Conservation (phyloP, 2,888 invertebrate genomes). For the Eubasilissa splendida region DNA sequence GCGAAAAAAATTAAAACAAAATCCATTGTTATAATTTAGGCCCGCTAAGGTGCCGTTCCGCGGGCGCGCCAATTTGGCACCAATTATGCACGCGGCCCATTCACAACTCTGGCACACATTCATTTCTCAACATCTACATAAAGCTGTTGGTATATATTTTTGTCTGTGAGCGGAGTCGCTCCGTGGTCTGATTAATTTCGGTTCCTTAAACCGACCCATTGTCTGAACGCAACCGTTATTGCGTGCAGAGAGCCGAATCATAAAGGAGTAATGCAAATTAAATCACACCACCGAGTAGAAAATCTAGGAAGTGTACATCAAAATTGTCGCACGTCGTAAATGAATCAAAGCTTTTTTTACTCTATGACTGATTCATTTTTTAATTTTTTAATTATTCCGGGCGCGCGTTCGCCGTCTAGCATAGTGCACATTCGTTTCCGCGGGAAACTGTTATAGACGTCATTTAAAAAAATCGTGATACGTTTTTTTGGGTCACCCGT, state of each 20-base stretch:
- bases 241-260: background rate
- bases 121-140: background rate
- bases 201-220: conserved; percentile 28
- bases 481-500: too few relatives aligned
- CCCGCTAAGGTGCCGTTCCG: conserved; percentile 9
- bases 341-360: too few relatives aligned
- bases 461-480: background rate
- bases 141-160: conserved; percentile 2
- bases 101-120: conserved; percentile 3
- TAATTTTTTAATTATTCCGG: background rate
- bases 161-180: conserved; percentile 13
- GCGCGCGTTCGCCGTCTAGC: background rate
- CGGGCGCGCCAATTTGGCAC: conserved; percentile 30
- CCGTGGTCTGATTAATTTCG: conserved; percentile 36
- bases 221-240: conserved; percentile 37
- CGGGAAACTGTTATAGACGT: background rate
- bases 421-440: too few relatives aligned
- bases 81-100: conserved; percentile 28
- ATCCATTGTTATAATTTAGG: background rate
- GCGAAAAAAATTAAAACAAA: too few relatives aligned
- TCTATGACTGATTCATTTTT: background rate
- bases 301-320: background rate
- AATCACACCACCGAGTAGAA: conserved; percentile 11
- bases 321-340: too few relatives aligned
- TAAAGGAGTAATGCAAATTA: background rate